Conservation (phyloP, 2,888 invertebrate species). For the Punctoribates punctum region DNA sequence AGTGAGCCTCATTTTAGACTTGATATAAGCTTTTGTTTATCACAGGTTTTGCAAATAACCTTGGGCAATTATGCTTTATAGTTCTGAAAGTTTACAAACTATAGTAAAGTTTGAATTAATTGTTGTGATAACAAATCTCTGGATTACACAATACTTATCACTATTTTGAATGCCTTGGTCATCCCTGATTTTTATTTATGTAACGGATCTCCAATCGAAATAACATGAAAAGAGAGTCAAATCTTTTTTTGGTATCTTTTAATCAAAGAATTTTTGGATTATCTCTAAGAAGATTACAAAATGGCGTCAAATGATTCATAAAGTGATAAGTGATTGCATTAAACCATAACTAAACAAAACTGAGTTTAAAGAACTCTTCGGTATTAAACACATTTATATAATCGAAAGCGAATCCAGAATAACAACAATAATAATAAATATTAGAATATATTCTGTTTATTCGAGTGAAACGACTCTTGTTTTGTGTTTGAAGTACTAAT, state of each 20-base stretch:
- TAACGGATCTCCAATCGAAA: too few species aligned
- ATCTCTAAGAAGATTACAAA: background rate
- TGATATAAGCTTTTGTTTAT: too few species aligned
- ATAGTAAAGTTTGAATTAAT: too few species aligned
- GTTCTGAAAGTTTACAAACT: too few species aligned
- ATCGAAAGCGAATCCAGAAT: background rate
- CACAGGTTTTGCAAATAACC: too few species aligned
- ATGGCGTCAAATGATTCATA: background rate
- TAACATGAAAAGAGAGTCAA: too few species aligned
- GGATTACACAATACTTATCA: too few species aligned
- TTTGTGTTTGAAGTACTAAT: background rate
- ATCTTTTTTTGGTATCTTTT: too few species aligned
- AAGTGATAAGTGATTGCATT: background rate
- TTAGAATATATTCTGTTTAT: background rate
- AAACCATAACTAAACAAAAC: background rate
- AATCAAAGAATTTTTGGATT: background rate
- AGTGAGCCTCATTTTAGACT: background rate
- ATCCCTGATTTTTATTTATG: too few species aligned
- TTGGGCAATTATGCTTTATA: too few species aligned
- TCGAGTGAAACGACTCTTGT: background rate
- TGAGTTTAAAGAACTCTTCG: conserved; percentile 19
- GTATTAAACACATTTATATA: background rate
- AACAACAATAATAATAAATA: background rate
- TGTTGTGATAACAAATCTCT: too few species aligned
- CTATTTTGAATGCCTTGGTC: too few species aligned